Evolutionary conservation across 1,140 invertebrate species (phyloP).

Genomic region (Liolophura sinensis): DNA sequence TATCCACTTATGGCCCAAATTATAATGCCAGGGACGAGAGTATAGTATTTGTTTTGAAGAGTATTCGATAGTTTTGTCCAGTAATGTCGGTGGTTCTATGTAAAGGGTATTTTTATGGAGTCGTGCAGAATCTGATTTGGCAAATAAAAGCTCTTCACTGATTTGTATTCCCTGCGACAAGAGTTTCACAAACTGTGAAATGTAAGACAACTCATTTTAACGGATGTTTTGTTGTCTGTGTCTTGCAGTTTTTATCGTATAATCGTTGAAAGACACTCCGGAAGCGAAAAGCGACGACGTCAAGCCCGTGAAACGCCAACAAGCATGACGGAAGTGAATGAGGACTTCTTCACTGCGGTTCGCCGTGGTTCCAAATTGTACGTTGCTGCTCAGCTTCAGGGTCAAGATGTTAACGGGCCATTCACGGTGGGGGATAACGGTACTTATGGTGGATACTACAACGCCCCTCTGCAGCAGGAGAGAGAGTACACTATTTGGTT

Average conservation of each 20-base stretch:
- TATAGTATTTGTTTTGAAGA: no score
- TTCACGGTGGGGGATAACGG: conserved; percentile 79
- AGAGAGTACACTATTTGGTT: conserved; percentile 72
- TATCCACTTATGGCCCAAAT: no score
- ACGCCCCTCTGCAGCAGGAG: conserved; percentile 72
- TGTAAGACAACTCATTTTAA: background rate
- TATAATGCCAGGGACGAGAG: no score
- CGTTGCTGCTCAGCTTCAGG: conserved; percentile 75
- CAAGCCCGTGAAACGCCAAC: conserved; percentile 15
- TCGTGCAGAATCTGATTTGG: no score
- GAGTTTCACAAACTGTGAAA: no score
- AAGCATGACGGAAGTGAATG: conserved; percentile 23
- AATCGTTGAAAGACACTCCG: conserved; percentile 28
- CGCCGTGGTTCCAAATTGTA: conserved; percentile 73
- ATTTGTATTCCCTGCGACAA: no score
- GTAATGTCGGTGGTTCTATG: no score
- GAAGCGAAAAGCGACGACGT: conserved; percentile 6
- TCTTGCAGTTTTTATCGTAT: conserved; percentile 38
- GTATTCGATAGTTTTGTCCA: no score
- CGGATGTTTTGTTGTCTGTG: conserved; percentile 3
- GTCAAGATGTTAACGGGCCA: conserved; percentile 52
- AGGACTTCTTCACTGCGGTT: conserved; percentile 59
- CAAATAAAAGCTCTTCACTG: no score
- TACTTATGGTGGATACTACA: conserved; percentile 76
- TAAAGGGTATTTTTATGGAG: no score